Percentiles rank a stretch among this genome's conserved stretches.
Evolutionary conservation across 1,140 invertebrate genomes (phyloP).

Genomic region (Microvelia longipes): DNA sequence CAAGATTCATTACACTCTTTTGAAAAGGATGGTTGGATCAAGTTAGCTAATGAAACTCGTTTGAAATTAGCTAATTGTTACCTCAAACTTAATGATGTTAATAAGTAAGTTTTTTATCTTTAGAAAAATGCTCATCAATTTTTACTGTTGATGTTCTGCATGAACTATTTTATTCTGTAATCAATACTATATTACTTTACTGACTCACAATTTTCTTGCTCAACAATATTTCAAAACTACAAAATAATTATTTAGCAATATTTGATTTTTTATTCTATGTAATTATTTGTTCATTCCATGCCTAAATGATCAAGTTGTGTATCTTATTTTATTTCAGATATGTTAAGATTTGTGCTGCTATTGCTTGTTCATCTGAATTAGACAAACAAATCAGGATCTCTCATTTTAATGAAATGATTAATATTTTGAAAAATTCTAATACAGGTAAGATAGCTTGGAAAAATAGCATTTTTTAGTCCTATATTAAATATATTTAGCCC

Average conservation of each 20-base stretch:
- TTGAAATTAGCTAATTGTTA: slow-evolving; percentile 75
- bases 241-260: too few species aligned
- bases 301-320: too few species aligned
- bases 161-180: slow-evolving; percentile 2
- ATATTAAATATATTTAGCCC: too few species aligned
- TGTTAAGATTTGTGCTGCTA: slow-evolving; percentile 52
- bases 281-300: too few species aligned
- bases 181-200: neutral
- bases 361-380: slow-evolving; percentile 54
- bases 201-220: too few species aligned
- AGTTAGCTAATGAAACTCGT: slow-evolving; percentile 62
- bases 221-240: too few species aligned
- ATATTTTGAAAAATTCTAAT: slow-evolving; percentile 10
- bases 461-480: too few species aligned
- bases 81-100: slow-evolving; percentile 53
- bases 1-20: slow-evolving; percentile 73
- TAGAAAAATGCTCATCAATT: too few species aligned
- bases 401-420: slow-evolving; percentile 31
- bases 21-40: slow-evolving; percentile 69
- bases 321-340: too few species aligned
- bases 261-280: too few species aligned
- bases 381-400: slow-evolving; percentile 29
- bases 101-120: slow-evolving; percentile 33
- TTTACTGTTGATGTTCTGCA: neutral
- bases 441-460: slow-evolving; percentile 11